Evolutionary conservation across 2,113 vertebrate genomes (phyloP).

Genomic region (Xyliphius kryptos): DNA sequence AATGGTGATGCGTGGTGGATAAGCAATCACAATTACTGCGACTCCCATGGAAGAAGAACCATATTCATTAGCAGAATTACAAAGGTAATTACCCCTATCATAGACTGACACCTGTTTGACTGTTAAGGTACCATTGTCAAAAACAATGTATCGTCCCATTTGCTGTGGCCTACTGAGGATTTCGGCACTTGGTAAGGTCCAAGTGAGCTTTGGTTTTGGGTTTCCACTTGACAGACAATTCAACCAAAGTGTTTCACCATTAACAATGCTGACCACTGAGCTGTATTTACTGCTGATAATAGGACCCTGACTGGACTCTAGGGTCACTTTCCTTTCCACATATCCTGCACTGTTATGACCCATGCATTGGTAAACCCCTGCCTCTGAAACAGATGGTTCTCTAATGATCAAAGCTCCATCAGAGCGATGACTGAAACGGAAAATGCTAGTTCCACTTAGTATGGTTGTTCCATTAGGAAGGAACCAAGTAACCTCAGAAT

Average conservation of each 20-base stretch:
- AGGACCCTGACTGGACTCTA: slow-evolving; percentile 63
- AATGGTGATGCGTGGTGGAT: slow-evolving; percentile 82
- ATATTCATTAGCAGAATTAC: slow-evolving; percentile 58
- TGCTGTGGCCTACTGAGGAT: slow-evolving; percentile 64
- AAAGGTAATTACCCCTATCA: slow-evolving; percentile 81
- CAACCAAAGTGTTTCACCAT: slow-evolving; percentile 78
- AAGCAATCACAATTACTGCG: slow-evolving; percentile 87
- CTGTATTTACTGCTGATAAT: slow-evolving; percentile 61
- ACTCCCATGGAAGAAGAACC: slow-evolving; percentile 64
- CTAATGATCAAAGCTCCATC: slow-evolving; percentile 68
- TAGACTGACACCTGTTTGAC: slow-evolving; percentile 76
- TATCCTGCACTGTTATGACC: slow-evolving; percentile 65
- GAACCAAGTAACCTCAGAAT: slow-evolving; percentile 66
- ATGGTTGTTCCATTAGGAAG: slow-evolving; percentile 71
- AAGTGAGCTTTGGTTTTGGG: slow-evolving; percentile 55
- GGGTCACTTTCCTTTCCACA: slow-evolving; percentile 60
- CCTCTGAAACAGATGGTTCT: slow-evolving; percentile 52
- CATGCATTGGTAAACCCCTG: slow-evolving; percentile 68
- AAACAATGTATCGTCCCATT: slow-evolving; percentile 59
- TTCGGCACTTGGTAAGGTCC: slow-evolving; percentile 76
- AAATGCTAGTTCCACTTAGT: slow-evolving; percentile 48
- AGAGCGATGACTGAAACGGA: slow-evolving; percentile 57
- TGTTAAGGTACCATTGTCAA: slow-evolving; percentile 75
- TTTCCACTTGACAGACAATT: slow-evolving; percentile 58
- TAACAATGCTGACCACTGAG: slow-evolving; percentile 76